Evolutionary conservation across 2,888 invertebrate species (phyloP), one percentile per base, ranked within the genome.

Genomic region (Nomada lathburiana): DNA sequence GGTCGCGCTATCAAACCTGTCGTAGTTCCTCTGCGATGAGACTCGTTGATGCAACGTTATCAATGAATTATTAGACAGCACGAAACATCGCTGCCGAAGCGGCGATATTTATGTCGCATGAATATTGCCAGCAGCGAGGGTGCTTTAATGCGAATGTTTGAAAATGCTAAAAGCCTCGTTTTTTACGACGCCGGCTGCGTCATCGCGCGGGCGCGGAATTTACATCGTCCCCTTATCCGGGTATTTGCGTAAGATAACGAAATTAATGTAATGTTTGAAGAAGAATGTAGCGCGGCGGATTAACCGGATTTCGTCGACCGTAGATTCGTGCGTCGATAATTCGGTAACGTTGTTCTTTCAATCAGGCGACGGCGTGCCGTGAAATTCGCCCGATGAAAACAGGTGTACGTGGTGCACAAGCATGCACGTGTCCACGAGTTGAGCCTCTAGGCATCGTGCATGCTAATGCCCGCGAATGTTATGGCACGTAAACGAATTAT

Each of bases 161-260:
- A 20, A 26, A 23, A 70, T 64, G 52, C 75, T 63, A 68, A 72
- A 64, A 55, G 53, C 26, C 42, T 69, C 53, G 53, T 36, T 73
- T 74, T 83, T 57, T 77, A 47, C 55, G 11, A 42, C n/a, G 18
- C 60, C 76, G 73, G 36, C 82, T 75, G 82, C 70, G 71, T 67
- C 73, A 36, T 26, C 60, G 81, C 47, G 57, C 26, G 57, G 18
- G 23, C 10, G 63, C 42, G 67, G 63, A 53, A 80, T 82, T 82
- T 82, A 72, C 72, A 72, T 60, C 50, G 50, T 26, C 29, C 23
- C n/a, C 36, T 57, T 62, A 63, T 11, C 71, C 18, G 52, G 11
- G 18, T 4, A 9, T 26, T 44, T 3, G 55, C n/a, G 29, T 47
- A 52, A 80, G 71, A 52, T 80, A 69, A 76, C 50, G 67, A 69